phyloP scores from a whole-genome alignment of 1,140 invertebrate species.

The Ceratitis capitata region DNA sequence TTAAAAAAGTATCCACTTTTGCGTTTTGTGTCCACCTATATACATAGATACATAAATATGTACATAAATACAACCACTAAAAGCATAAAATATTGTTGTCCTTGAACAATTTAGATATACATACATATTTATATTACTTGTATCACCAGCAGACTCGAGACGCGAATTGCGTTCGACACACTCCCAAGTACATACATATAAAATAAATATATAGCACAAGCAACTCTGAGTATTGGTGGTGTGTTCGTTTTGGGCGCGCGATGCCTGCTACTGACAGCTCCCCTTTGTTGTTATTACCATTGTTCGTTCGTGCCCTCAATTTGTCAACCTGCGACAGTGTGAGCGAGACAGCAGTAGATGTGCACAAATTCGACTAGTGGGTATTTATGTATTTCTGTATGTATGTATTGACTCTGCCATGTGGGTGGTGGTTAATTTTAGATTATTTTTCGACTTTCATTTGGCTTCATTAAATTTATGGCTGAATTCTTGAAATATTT shows the following conservation, averaged over 20 bases:
- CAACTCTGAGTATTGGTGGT: background rate
- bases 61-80: background rate
- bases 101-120: constrained; percentile 64
- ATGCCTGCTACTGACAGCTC: constrained; percentile 28
- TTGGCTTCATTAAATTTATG: constrained; percentile 38
- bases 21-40: no score
- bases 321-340: background rate
- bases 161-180: background rate
- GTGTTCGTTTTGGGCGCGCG: constrained; percentile 1
- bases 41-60: background rate
- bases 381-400: background rate
- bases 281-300: constrained; percentile 11
- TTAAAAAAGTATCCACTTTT: no score
- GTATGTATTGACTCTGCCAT: background rate
- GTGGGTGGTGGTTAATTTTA: background rate
- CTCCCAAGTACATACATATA: background rate
- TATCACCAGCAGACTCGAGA: constrained; percentile 44
- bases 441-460: background rate
- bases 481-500: constrained; percentile 21
- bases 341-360: background rate
- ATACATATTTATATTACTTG: constrained; percentile 64
- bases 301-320: background rate
- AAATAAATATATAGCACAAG: background rate
- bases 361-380: background rate
- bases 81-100: constrained; percentile 61